A percentile compares a stretch with the other conserved stretches of the same genome.
Evolutionary conservation across 2,888 invertebrate species (phyloP).

Genomic region (Holacanthella duospinosa): DNA sequence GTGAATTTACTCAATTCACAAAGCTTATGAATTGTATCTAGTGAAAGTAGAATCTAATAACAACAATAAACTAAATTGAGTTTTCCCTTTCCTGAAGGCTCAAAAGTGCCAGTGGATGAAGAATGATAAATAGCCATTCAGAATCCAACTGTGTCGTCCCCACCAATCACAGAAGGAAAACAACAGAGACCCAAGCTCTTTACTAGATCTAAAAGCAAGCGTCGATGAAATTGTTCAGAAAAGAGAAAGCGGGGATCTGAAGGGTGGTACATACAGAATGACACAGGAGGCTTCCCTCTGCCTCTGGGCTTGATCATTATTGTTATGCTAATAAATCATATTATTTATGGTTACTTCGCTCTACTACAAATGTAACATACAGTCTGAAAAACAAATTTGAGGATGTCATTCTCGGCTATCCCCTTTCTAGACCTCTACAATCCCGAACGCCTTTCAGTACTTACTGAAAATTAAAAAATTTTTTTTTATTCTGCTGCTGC

Average conservation of each 20-base stretch:
- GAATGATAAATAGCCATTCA: neutral
- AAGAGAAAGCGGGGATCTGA: no score
- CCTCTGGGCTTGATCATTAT: neutral
- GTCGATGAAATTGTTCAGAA: neutral
- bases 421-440: no score
- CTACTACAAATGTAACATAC: no score
- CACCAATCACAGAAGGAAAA: neutral
- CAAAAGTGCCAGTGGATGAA: neutral
- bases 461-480: no score
- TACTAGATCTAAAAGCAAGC: neutral
- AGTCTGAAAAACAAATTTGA: no score
- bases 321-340: neutral
- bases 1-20: no score
- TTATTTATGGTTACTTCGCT: neutral
- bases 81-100: slow-evolving; percentile 4
- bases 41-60: neutral
- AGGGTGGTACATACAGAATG: neutral
- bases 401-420: no score
- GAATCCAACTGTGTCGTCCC: slow-evolving; percentile 1
- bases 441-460: no score
- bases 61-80: slow-evolving; percentile 2
- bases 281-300: neutral
- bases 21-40: neutral
- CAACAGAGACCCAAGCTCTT: neutral
- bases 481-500: no score